A percentile compares a stretch with the other conserved stretches of the same genome.
Conservation (phyloP, 1,140 invertebrate genomes). For the Psilanteris sp. region DNA sequence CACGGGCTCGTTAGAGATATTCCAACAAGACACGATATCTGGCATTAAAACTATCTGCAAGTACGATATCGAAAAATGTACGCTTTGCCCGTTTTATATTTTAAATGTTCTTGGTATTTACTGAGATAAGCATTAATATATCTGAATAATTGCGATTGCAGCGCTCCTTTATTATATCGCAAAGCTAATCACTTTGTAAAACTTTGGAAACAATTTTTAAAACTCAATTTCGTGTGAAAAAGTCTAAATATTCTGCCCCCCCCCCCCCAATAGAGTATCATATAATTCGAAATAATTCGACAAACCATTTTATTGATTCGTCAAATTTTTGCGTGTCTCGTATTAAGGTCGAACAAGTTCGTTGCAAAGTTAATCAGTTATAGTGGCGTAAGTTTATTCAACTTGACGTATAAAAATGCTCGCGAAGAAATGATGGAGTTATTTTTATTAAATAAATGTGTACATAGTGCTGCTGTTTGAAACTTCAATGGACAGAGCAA, state of each 20-base stretch:
- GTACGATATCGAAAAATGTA: conserved; percentile 40
- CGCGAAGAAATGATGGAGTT: conserved; percentile 5
- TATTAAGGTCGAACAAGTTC: neutral
- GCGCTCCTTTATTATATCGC: no score
- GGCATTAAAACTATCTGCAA: conserved; percentile 41
- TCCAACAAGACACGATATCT: conserved; percentile 48
- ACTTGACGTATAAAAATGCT: conserved; percentile 4
- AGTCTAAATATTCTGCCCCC: no score
- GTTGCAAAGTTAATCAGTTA: neutral
- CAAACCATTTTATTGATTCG: no score
- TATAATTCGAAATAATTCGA: no score
- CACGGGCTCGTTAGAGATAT: conserved; percentile 53
- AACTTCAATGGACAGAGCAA: conserved; percentile 31
- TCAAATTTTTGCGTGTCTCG: no score
- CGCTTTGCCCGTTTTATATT: conserved; percentile 30
- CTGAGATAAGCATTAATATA: conserved; percentile 23
- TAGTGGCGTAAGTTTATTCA: conserved; percentile 13
- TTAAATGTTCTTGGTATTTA: conserved; percentile 1
- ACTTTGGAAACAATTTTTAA: no score
- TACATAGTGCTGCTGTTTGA: conserved; percentile 2
- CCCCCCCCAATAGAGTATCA: no score
- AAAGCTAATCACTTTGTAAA: no score
- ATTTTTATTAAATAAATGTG: conserved; percentile 17
- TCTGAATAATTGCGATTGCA: no score
- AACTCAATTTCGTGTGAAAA: no score